A percentile compares a stretch with the other conserved stretches of the same genome.
These are phyloP conservation scores for Anoplius nigerrimus DNA, from an alignment of 2,888 invertebrate species.

Conservation along the genomic window DNA sequence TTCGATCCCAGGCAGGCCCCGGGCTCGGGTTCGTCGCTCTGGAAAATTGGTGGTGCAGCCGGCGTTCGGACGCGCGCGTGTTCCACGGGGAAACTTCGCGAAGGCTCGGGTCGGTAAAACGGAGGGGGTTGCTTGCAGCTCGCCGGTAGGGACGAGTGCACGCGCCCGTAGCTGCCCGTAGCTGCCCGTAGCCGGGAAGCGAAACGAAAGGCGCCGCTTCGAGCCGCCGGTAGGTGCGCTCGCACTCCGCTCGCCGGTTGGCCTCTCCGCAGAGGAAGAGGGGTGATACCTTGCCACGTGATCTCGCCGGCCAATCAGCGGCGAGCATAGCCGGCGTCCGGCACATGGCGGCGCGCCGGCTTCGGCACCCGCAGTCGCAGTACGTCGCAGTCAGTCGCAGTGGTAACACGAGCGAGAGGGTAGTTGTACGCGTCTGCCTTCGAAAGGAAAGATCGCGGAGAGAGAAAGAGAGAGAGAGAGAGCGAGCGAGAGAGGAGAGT, in stretches of 20 bases:
- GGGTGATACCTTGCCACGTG: slow-evolving; percentile 64
- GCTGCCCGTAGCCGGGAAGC: slow-evolving; percentile 17
- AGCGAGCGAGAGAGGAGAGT: slow-evolving; percentile 9
- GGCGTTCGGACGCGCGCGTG: slow-evolving; percentile 1
- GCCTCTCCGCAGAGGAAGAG: slow-evolving; percentile 33
- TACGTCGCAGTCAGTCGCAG: slow-evolving; percentile 71
- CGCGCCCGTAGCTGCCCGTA: slow-evolving; percentile 37
- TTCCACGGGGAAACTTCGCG: slow-evolving; percentile 22
- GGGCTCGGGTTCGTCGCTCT: slow-evolving; percentile 29
- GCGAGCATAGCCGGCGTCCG: slow-evolving; percentile 67
- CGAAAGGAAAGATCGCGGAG: slow-evolving; percentile 60
- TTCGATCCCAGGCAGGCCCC: too few species aligned
- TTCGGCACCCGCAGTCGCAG: slow-evolving; percentile 66
- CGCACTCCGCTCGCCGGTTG: slow-evolving; percentile 40
- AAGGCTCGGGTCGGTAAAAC: slow-evolving; percentile 47
- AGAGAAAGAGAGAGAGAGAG: slow-evolving; percentile 38
- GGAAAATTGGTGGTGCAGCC: slow-evolving; percentile 43
- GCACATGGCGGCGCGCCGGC: slow-evolving; percentile 70
- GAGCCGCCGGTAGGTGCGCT: slow-evolving; percentile 62
- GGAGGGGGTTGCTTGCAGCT: slow-evolving; percentile 45
- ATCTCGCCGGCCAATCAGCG: slow-evolving; percentile 61
- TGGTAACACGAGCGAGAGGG: slow-evolving; percentile 71
- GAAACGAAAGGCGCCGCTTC: slow-evolving; percentile 48
- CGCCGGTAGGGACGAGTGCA: slow-evolving; percentile 46
- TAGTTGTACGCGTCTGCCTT: slow-evolving; percentile 76